Conservation (phyloP, 2,888 invertebrate genomes). For the Conops quadrifasciatus region DNA sequence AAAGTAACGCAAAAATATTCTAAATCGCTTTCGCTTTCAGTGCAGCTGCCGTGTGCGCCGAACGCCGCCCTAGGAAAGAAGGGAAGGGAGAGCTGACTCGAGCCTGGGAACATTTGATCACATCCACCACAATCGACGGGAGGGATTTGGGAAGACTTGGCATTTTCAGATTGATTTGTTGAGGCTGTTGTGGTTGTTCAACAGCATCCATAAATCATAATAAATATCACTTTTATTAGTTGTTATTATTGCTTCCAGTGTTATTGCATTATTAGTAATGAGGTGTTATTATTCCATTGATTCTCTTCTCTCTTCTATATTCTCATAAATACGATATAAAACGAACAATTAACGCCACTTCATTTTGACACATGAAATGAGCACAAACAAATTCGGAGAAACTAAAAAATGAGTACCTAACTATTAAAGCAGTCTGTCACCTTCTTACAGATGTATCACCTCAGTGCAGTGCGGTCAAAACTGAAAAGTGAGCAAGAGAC, state of each 20-base stretch:
- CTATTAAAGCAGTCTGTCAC: too few relatives aligned
- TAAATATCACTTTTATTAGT: too few relatives aligned
- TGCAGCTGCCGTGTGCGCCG: background rate
- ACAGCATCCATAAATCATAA: too few relatives aligned
- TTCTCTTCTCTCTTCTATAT: background rate
- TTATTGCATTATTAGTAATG: too few relatives aligned
- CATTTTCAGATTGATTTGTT: background rate
- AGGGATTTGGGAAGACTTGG: background rate
- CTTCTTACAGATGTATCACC: too few relatives aligned
- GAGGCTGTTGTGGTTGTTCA: background rate
- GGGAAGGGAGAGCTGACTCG: background rate
- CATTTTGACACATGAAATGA: too few relatives aligned
- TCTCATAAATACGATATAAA: background rate
- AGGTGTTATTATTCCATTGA: too few relatives aligned
- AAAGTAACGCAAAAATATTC: slow-evolving; percentile 19
- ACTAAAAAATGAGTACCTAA: too few relatives aligned
- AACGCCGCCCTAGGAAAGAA: background rate
- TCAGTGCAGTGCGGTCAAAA: too few relatives aligned
- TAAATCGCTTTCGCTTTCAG: background rate
- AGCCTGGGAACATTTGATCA: slow-evolving; percentile 34
- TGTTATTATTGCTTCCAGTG: background rate
- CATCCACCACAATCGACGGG: background rate
- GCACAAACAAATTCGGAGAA: too few relatives aligned
- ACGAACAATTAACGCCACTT: background rate
- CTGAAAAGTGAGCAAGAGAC: too few relatives aligned